These are phyloP conservation scores for Parus major DNA, from an alignment of 2,113 vertebrate species.

Conservation along the genomic window DNA sequence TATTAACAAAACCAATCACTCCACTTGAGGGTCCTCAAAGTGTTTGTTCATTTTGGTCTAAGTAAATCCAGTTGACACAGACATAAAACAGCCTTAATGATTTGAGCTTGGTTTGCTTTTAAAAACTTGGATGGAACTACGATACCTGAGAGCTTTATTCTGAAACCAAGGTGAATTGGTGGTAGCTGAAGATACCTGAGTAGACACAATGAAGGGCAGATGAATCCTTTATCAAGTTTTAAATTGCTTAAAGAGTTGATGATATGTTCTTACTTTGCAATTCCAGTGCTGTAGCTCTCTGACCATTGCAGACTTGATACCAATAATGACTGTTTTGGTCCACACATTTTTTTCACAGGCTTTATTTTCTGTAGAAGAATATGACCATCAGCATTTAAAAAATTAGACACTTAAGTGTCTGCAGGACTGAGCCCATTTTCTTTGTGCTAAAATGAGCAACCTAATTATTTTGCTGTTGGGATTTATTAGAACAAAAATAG, in stretches of 20 bases:
- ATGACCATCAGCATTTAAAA: background rate
- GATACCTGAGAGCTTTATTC: background rate
- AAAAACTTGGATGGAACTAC: background rate
- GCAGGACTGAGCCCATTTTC: background rate
- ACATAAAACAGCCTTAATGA: slow-evolving; percentile 69
- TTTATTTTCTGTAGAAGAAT: background rate
- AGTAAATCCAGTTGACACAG: slow-evolving; percentile 19
- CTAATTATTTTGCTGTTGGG: background rate
- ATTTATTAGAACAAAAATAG: background rate
- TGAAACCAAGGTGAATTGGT: background rate
- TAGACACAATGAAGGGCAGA: background rate
- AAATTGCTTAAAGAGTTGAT: background rate
- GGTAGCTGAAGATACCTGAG: background rate
- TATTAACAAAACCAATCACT: background rate
- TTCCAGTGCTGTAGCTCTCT: background rate
- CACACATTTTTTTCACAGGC: background rate
- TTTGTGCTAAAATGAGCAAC: background rate
- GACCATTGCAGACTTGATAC: background rate
- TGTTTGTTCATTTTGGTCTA: background rate
- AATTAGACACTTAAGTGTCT: background rate
- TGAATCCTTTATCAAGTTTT: background rate
- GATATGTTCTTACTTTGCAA: background rate
- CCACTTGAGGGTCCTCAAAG: slow-evolving; percentile 4
- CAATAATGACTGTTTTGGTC: background rate
- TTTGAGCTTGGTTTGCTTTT: background rate